Percentiles rank a stretch among this genome's conserved stretches.
Evolutionary conservation across 2,888 invertebrate species (phyloP).

Genomic region (Eupithecia pulchellata): DNA sequence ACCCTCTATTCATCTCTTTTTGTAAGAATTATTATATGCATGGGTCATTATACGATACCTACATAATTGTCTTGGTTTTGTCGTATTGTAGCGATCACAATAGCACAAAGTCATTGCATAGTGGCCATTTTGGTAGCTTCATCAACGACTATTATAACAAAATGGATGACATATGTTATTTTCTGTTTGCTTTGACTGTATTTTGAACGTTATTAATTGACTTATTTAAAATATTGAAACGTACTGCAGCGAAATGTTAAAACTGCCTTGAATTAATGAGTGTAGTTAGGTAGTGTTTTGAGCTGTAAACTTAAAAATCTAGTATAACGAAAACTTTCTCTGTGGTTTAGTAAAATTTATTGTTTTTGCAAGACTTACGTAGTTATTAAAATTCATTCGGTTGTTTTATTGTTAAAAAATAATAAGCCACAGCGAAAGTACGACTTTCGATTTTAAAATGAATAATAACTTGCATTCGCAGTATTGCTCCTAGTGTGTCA

Average conservation of each 20-base stretch:
- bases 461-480: constrained; percentile 63
- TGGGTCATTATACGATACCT: constrained; percentile 15
- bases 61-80: constrained; percentile 20
- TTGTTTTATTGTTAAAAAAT: constrained; percentile 46
- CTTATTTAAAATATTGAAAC: not conserved
- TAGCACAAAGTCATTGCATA: not conserved
- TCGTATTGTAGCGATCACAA: not conserved
- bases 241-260: constrained; percentile 31
- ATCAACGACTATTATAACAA: no score
- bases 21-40: constrained; percentile 23
- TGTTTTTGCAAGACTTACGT: constrained; percentile 22
- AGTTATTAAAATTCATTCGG: constrained; percentile 39
- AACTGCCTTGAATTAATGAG: constrained; percentile 49
- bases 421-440: constrained; percentile 69
- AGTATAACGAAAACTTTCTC: constrained; percentile 55
- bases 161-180: not conserved
- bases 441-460: constrained; percentile 45
- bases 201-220: constrained; percentile 8
- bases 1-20: constrained; percentile 16
- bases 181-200: not conserved
- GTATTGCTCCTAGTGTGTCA: constrained; percentile 78
- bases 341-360: constrained; percentile 59
- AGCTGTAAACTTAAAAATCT: constrained; percentile 35
- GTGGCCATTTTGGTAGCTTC: not conserved
- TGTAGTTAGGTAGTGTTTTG: constrained; percentile 45